Conservation (phyloP, 2,797 vertebrate genomes). For the Echeneis naucrates region DNA sequence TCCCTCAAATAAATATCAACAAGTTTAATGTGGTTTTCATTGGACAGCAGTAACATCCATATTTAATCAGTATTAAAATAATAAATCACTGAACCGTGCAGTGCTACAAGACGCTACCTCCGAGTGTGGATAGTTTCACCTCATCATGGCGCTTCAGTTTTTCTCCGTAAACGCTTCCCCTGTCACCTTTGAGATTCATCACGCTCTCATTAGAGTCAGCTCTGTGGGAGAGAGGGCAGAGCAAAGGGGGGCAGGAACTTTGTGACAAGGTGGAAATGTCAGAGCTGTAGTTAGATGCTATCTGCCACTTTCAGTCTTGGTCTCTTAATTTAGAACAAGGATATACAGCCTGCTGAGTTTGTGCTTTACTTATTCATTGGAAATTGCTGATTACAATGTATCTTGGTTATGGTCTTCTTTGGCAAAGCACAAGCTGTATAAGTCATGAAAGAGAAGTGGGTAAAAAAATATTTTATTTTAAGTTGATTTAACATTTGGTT, state of each 20-base stretch:
- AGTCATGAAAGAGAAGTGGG: background rate
- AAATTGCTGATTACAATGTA: slow-evolving; percentile 2
- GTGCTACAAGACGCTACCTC: slow-evolving; percentile 1
- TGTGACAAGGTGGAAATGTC: slow-evolving; percentile 70
- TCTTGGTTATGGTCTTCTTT: too few species aligned
- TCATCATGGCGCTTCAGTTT: slow-evolving; percentile 31
- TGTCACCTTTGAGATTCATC: slow-evolving; percentile 40
- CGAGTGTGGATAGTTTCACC: slow-evolving; percentile 16
- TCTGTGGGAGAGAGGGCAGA: slow-evolving; percentile 46
- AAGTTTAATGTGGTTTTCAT: background rate
- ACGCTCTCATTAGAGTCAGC: slow-evolving; percentile 51
- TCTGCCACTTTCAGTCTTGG: slow-evolving; percentile 42
- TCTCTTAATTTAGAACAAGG: slow-evolving; percentile 43
- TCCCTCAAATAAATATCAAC: background rate
- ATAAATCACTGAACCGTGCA: background rate
- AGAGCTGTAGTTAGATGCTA: slow-evolving; percentile 52
- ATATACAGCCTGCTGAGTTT: slow-evolving; percentile 37
- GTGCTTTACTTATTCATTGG: slow-evolving; percentile 59
- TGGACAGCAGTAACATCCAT: background rate
- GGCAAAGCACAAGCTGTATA: background rate
- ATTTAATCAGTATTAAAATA: background rate
- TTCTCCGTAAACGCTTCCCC: slow-evolving; percentile 23
- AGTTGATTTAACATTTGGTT: background rate
- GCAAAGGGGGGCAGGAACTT: slow-evolving; percentile 49
- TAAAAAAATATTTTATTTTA: background rate